Evolutionary conservation across 2,888 invertebrate genomes (phyloP), one percentile per base, ranked within the genome.

Genomic region (Eupithecia centaureata): DNA sequence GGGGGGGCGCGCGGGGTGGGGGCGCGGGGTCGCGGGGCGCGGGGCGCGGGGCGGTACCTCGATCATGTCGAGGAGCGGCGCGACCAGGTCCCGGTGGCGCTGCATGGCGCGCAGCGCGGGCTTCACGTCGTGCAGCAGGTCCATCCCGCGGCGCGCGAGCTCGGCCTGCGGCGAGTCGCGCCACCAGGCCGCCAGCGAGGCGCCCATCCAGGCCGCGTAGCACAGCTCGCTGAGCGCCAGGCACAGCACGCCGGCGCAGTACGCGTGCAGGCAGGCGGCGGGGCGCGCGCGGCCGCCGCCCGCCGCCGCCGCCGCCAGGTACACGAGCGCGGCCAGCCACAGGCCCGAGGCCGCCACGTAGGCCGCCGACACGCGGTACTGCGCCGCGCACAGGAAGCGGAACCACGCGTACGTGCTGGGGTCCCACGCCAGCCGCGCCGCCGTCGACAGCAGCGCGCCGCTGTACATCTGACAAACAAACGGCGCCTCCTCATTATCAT

Each of bases 381-480:
- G 92, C 85, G 89, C 84, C 76, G 76, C 88, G 84, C 91, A 91
- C 85, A 92, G 85, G 88, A 88, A 92, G 42, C 92, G 86, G 87
- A 92, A 91, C 92, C 92, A 92, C 78, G 91, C 80, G 89, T 92
- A 92, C 38, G 92, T 92, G 88, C 90, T 90, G 68, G 92, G 92
- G 86, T 92, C 92, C 92, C 92, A 92, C 77, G 91, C 89, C 77
- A 92, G 89, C 79, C 92, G 90, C 84, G 92, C 92, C 82, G 92
- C 91, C 79, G 92, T 93, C 80, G 91, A 88, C 83, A 93, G 88
- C 86, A 93, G 85, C 79, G 92, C 92, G 77, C 92, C 92, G 82
- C 87, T 87, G 89, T 91, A 93, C 92, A 92, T 92, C 92, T 93
- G 88, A 75, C 42, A 32, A 47, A 42, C 28, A n/a, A 18, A 5